These are phyloP conservation scores for Spodoptera frugiperda DNA, from an alignment of 1,140 invertebrate genomes.

Conservation along the genomic window DNA sequence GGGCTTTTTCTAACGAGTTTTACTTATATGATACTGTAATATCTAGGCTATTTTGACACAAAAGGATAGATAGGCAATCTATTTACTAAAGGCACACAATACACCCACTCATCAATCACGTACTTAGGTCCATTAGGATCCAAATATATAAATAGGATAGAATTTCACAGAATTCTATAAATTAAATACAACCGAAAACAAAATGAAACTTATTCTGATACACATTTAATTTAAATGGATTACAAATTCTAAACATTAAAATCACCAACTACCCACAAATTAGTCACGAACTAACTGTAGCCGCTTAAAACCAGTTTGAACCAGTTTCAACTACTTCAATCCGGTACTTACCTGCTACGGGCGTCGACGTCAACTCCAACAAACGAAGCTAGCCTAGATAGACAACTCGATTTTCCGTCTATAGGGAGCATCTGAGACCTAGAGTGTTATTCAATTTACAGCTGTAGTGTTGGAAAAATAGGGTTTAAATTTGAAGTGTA, in stretches of 20 bases:
- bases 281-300: conserved; percentile 15
- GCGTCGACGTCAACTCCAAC: conserved; percentile 28
- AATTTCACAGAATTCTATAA: too few species aligned
- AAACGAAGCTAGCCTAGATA: conserved; percentile 38
- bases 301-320: conserved; percentile 40
- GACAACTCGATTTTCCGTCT: conserved; percentile 40
- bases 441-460: conserved; percentile 2
- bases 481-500: not conserved
- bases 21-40: too few species aligned
- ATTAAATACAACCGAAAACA: too few species aligned
- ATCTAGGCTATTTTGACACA: too few species aligned
- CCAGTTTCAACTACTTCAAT: conserved; percentile 29
- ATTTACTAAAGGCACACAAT: too few species aligned
- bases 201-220: too few species aligned
- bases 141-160: too few species aligned
- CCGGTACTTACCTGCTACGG: conserved; percentile 29
- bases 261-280: conserved; percentile 14
- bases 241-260: conserved; percentile 12
- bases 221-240: too few species aligned
- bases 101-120: too few species aligned
- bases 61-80: too few species aligned
- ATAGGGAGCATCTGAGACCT: conserved; percentile 42
- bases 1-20: too few species aligned
- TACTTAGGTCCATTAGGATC: too few species aligned
- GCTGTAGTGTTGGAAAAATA: conserved; percentile 2